Base-by-base conservation (phyloP, 2,113 vertebrate genomes). In the Fregetta grallaria region DNA sequence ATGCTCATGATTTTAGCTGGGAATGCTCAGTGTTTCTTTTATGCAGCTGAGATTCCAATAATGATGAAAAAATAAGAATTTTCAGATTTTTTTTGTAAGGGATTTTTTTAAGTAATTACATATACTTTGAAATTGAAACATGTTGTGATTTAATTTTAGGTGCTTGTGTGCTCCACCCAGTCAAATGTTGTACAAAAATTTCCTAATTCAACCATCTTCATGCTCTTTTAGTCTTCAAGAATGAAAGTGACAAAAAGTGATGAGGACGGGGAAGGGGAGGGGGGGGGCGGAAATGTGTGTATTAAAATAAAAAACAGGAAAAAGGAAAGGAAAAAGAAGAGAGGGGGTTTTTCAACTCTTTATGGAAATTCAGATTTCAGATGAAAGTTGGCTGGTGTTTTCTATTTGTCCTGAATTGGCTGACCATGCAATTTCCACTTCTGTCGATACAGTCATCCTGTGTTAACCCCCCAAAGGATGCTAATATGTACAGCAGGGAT, bases 261-360 rank as follows among this genome's bases (percentile, higher is more conserved):
- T 89, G 61, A 94, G 85, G 53, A 36, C 44, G 49, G 7, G 9
- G 19, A 87, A 45, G 15, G 2, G 4, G 15, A 27, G 23, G 34
- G 21, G 4, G 13, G 15, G 2, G 3, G 17, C 27, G 27, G 25
- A 76, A 77, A 2, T 32, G 10, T 3, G 3, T 36, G 32, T 5
- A 12, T 17, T 87, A 49, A 65, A 90, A 25, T 14, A 8, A 26
- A 55, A 84, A 44, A 8, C 3, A 29, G 5, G 12, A n/a, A 13
- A 23, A 62, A 14, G 10, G 7, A n/a, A 62, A 16, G 3, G 1
- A 79, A 70, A 75, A 8, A 40, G 12, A 62, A 45, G 4, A 40
- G 2, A 61, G 17, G 15, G 3, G 0, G 4, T 16, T 67, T 95
- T 88, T 44, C 13, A 86, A 20, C 12, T 58, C 14, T 86, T 66